A percentile compares a stretch with the other conserved stretches of the same genome.
Evolutionary conservation across 2,888 invertebrate genomes (phyloP).

Genomic region (Cancer borealis): DNA sequence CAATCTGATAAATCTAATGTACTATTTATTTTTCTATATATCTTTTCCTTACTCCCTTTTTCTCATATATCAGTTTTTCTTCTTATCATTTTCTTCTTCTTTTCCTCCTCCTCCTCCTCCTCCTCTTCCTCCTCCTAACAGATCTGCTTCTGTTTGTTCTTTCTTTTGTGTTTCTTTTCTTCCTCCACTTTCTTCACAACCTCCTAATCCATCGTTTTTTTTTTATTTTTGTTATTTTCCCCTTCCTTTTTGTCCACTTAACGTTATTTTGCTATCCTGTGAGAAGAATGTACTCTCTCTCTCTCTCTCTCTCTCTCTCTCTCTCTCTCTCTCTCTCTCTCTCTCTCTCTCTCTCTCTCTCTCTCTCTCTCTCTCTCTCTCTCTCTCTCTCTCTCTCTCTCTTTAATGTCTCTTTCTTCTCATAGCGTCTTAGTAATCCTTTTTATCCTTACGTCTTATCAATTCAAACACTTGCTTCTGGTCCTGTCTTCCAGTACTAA

Average conservation of each 20-base stretch:
- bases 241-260: neutral
- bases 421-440: neutral
- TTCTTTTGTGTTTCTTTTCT: neutral
- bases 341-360: constrained; percentile 28
- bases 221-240: neutral
- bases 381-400: constrained; percentile 20
- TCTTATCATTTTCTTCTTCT: neutral
- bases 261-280: neutral
- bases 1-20: too few species aligned
- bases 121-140: neutral
- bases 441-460: neutral
- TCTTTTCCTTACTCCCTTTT: too few species aligned
- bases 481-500: neutral
- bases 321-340: constrained; percentile 25
- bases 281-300: neutral
- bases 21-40: too few species aligned
- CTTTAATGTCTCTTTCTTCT: neutral
- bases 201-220: neutral
- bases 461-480: neutral
- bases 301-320: constrained; percentile 8
- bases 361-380: constrained; percentile 21
- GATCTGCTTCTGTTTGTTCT: neutral
- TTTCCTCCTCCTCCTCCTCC: neutral
- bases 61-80: too few species aligned
- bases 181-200: neutral